Evolutionary conservation across 2,113 vertebrate genomes (phyloP), one percentile per base, ranked within the genome.

Genomic region (Rhynchomys soricoides): DNA sequence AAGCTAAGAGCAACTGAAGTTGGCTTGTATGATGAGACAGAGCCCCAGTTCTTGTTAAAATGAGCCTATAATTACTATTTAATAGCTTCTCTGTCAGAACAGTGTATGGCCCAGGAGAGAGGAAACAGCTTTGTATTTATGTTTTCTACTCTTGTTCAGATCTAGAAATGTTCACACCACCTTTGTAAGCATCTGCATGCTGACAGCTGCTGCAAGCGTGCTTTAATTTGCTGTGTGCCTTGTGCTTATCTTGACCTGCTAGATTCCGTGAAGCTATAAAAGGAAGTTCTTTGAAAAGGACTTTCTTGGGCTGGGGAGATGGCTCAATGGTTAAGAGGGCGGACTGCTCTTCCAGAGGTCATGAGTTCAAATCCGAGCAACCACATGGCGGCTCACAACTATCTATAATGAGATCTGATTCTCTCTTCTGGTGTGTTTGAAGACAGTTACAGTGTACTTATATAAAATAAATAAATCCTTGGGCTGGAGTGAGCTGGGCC

Each of bases 241-340:
- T 21, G 45, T 52, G 37, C 52, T 24, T 64, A 37, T 26, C 74
- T 21, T 89, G 3, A 86, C 87, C 43, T 55, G 21, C 45, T 77
- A 21, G 26, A 17, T 9, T 37, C 45, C 12, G 57, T 37, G 31
- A 19, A 81, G 24, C 71, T 86, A 16, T 31, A 64, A 55, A 79
- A 87, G 37, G 55, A 92, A 92, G 78, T 83, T 85, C 31, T 95
- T 93, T 94, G 77, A 48, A 95, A 92, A 92, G 68, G 62, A 75
- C 74, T 40, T 57, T 89, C 26, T 94, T 86, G n/a, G n/a, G n/a
- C n/a, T n/a, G n/a, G n/a, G n/a, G n/a, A n/a, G n/a, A n/a, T n/a
- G n/a, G n/a, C n/a, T n/a, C n/a, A n/a, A n/a, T n/a, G n/a, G n/a
- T n/a, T n/a, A n/a, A n/a, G n/a, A n/a, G n/a, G n/a, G n/a, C n/a